These are phyloP conservation scores for Eilema griseolum DNA, from an alignment of 2,888 invertebrate genomes.

Conservation along the genomic window DNA sequence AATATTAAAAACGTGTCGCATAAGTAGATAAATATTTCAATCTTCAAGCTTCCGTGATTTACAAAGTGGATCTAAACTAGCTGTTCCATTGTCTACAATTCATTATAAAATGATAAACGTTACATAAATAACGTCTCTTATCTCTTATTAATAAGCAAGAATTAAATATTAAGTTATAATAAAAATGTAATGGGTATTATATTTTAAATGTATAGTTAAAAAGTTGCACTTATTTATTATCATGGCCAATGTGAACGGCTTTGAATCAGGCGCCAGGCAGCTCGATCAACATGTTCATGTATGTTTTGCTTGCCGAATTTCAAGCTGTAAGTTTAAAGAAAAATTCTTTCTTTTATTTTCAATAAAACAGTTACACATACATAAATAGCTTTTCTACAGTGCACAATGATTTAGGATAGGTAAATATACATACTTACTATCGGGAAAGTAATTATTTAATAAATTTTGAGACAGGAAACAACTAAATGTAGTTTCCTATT, in stretches of 20 bases:
- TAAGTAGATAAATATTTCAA: slow-evolving; percentile 39
- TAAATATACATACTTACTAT: neutral
- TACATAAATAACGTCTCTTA: slow-evolving; percentile 30
- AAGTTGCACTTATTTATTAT: slow-evolving; percentile 20
- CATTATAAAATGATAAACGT: slow-evolving; percentile 35
- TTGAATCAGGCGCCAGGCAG: slow-evolving; percentile 11
- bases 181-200: slow-evolving; percentile 16
- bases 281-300: slow-evolving; percentile 11
- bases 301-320: slow-evolving; percentile 13
- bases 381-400: slow-evolving; percentile 9
- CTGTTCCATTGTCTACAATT: slow-evolving; percentile 33
- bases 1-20: slow-evolving; percentile 54
- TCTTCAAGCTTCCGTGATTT: slow-evolving; percentile 43
- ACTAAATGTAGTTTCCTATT: slow-evolving; percentile 18
- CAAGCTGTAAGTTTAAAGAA: slow-evolving; percentile 17
- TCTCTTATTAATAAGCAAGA: slow-evolving; percentile 40
- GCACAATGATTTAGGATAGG: neutral
- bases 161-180: slow-evolving; percentile 27
- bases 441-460: slow-evolving; percentile 1
- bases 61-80: slow-evolving; percentile 41
- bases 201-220: slow-evolving; percentile 18
- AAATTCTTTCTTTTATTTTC: slow-evolving; percentile 12
- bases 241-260: slow-evolving; percentile 16
- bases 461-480: slow-evolving; percentile 10
- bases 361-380: neutral